Evolutionary conservation across 2,888 invertebrate genomes (phyloP).

Genomic region (Stictocephala bisonia): DNA sequence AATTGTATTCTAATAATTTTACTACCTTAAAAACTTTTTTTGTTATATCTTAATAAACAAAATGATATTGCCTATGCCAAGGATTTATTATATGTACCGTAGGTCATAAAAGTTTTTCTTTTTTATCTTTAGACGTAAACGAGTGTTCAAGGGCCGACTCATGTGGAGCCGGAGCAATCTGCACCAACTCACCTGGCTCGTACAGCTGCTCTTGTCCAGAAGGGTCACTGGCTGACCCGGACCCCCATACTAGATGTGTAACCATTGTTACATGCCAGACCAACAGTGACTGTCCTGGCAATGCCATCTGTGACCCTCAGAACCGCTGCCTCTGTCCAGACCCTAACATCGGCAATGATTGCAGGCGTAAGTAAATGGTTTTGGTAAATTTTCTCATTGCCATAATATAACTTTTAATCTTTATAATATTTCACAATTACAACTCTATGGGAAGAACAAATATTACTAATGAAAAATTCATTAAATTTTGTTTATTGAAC

Average conservation of each 20-base stretch:
- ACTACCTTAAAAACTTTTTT: no score
- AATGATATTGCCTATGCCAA: no score
- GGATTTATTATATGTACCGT: no score
- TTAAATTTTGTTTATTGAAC: no score
- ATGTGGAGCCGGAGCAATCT: conserved; percentile 86
- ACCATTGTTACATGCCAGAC: conserved; percentile 82
- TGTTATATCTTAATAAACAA: neutral
- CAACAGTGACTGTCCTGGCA: conserved; percentile 88
- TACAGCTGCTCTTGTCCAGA: conserved; percentile 85
- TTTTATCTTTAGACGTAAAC: conserved; percentile 81
- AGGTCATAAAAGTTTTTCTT: no score
- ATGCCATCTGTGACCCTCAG: conserved; percentile 83
- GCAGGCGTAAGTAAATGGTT: conserved; percentile 89
- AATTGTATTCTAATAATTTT: neutral
- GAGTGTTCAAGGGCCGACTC: conserved; percentile 79
- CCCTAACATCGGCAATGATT: conserved; percentile 91
- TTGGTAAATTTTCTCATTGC: no score
- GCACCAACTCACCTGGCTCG: conserved; percentile 81
- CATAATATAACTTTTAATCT: no score
- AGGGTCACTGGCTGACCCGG: conserved; percentile 84
- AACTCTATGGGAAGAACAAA: no score
- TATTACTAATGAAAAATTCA: no score
- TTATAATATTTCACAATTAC: no score
- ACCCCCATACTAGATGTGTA: conserved; percentile 83
- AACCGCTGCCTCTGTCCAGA: conserved; percentile 89